A percentile compares a stretch with the other conserved stretches of the same genome.
Evolutionary conservation across 2,113 vertebrate species (phyloP).

Genomic region (Thalassoma bifasciatum): DNA sequence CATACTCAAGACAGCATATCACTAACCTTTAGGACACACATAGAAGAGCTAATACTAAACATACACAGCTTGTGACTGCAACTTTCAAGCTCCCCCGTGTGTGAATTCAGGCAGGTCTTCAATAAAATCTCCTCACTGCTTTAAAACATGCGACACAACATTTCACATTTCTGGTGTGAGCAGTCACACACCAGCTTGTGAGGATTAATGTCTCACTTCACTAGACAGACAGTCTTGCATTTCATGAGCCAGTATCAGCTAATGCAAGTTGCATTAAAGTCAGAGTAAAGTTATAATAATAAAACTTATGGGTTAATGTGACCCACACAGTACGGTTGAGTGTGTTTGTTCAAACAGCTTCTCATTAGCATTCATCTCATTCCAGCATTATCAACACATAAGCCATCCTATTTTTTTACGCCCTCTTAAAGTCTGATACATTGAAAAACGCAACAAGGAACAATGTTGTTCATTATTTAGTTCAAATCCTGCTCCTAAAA

Average conservation of each 20-base stretch:
- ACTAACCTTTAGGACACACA: slow-evolving; percentile 38
- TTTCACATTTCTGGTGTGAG: slow-evolving; percentile 6
- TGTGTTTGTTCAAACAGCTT: not conserved
- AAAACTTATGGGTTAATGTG: slow-evolving; percentile 12
- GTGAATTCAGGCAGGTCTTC: slow-evolving; percentile 19
- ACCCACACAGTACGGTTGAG: not conserved
- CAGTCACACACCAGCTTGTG: not conserved
- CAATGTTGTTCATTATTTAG: too few species aligned
- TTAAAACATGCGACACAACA: not conserved
- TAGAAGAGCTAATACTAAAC: slow-evolving; percentile 22
- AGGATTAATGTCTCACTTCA: slow-evolving; percentile 22
- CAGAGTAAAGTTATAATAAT: slow-evolving; percentile 11
- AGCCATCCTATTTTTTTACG: not conserved
- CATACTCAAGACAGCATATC: slow-evolving; percentile 62
- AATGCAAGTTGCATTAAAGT: slow-evolving; percentile 17
- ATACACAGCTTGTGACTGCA: slow-evolving; percentile 1
- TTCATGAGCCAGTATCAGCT: slow-evolving; percentile 13
- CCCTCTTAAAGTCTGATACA: slow-evolving; percentile 4
- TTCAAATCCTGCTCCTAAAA: too few species aligned
- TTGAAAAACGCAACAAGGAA: too few species aligned
- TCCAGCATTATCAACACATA: not conserved
- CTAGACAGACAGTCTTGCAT: slow-evolving; percentile 19
- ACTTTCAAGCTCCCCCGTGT: slow-evolving; percentile 6
- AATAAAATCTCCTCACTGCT: slow-evolving; percentile 7
- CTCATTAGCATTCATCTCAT: not conserved